phyloP scores from a whole-genome alignment of 2,888 invertebrate genomes.

The Machimus rusticus region DNA sequence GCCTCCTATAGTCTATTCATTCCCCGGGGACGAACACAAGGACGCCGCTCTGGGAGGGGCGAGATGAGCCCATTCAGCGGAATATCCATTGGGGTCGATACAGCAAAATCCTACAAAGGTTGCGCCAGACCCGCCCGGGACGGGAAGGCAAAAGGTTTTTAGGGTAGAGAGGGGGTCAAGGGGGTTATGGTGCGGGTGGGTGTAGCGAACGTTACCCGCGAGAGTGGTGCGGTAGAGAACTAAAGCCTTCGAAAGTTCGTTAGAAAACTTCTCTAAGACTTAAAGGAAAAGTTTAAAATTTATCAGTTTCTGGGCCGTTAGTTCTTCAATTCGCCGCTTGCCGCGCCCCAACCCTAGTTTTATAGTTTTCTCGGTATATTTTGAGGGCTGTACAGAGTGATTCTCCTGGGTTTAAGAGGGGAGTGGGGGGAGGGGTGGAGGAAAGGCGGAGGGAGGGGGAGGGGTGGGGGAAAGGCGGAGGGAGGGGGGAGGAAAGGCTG shows the following conservation, averaged over 20 bases:
- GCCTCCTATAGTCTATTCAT: neutral
- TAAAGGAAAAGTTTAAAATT: conserved; percentile 42
- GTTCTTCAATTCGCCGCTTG: conserved; percentile 6
- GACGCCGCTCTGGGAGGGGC: neutral
- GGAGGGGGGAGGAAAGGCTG: neutral
- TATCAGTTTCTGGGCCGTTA: conserved; percentile 40
- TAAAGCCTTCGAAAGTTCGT: conserved; percentile 33
- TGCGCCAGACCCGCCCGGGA: neutral
- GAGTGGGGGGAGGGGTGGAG: neutral
- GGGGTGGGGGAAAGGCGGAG: neutral
- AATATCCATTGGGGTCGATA: conserved; percentile 29
- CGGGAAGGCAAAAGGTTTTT: neutral
- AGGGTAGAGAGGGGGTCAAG: neutral
- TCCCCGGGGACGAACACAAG: neutral
- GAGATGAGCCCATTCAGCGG: neutral
- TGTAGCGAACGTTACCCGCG: neutral
- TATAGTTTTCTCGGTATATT: neutral
- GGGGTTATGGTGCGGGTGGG: neutral
- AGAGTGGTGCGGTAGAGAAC: neutral
- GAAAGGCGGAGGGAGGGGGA: no score
- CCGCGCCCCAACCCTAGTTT: neutral
- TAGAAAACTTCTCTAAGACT: conserved; percentile 38
- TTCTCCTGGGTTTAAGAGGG: neutral
- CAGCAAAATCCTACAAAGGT: neutral
- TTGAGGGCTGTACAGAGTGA: neutral